phyloP scores from a whole-genome alignment of 2,797 vertebrate genomes.

The Hylomyscus alleni region DNA sequence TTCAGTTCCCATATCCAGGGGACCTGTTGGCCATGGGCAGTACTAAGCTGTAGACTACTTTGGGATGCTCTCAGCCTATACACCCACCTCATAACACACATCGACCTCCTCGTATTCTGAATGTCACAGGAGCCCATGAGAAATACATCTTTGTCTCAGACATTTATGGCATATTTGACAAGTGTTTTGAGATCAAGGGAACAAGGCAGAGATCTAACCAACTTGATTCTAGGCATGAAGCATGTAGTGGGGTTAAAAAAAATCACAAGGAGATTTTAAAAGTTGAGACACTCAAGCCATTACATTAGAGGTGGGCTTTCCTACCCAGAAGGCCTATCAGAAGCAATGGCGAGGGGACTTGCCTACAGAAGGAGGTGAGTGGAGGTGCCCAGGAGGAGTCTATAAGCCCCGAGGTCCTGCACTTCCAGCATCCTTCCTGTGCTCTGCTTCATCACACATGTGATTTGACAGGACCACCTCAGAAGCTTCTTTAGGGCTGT shows the following conservation, averaged over 20 bases:
- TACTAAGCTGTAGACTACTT: not conserved
- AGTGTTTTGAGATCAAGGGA: slow-evolving; percentile 98
- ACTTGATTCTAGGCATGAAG: not conserved
- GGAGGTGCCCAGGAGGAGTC: not conserved
- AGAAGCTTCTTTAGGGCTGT: not conserved
- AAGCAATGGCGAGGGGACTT: accelerated
- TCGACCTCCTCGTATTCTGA: slow-evolving; percentile 95
- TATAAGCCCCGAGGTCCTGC: too few relatives aligned
- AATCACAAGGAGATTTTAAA: not conserved
- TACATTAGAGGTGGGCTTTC: not conserved
- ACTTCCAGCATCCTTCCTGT: too few relatives aligned
- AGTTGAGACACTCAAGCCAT: not conserved
- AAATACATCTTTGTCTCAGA: slow-evolving; percentile 99
- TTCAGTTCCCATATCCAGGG: not conserved
- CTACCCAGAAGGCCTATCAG: too few relatives aligned
- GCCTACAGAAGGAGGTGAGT: not conserved
- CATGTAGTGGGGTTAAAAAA: not conserved
- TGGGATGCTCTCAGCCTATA: not conserved
- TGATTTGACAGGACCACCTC: not conserved
- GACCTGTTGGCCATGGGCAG: not conserved
- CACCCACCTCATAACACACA: slow-evolving; percentile 93
- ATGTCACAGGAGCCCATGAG: slow-evolving; percentile 95
- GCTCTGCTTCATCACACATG: not conserved
- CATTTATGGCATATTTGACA: slow-evolving; percentile 99
- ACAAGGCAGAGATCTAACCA: not conserved